Evolutionary conservation across 2,113 vertebrate genomes (phyloP).

Genomic region (Ornithorhynchus anatinus): DNA sequence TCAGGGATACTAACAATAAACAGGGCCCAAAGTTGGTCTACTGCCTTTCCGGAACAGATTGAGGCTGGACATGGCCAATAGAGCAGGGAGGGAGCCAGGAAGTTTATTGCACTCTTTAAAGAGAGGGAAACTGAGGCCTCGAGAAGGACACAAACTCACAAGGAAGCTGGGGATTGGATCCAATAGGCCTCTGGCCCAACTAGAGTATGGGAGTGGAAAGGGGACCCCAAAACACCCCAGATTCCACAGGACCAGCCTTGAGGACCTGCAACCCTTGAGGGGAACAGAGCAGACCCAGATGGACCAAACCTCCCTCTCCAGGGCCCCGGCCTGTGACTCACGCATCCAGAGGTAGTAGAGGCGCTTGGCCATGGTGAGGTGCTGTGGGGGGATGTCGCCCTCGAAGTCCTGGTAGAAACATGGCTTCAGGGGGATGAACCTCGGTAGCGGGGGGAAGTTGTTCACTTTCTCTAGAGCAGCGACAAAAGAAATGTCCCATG

Average conservation of each 20-base stretch:
- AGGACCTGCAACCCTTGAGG: too few relatives aligned
- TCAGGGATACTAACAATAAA: too few relatives aligned
- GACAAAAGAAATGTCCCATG: not conserved
- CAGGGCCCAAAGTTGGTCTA: not conserved
- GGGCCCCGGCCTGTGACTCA: conserved; percentile 71
- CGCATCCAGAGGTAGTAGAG: conserved; percentile 98
- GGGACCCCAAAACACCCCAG: too few relatives aligned
- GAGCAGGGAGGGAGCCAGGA: too few relatives aligned
- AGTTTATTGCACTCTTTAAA: too few relatives aligned
- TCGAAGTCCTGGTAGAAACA: conserved; percentile 99
- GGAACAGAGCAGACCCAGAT: too few relatives aligned
- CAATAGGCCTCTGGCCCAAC: not conserved
- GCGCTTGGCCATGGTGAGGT: conserved; percentile 91
- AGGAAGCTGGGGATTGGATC: not conserved
- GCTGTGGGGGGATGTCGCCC: conserved; percentile 91
- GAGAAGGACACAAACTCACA: not conserved
- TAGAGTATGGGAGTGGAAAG: not conserved
- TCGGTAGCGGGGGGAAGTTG: conserved; percentile 94
- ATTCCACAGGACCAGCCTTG: too few relatives aligned
- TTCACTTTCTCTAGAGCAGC: conserved; percentile 81
- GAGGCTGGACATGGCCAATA: not conserved
- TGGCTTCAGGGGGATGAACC: conserved; percentile 93
- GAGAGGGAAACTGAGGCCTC: not conserved
- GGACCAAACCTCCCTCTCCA: rapidly evolving
- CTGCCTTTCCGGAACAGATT: not conserved